Conservation (phyloP, 2,888 invertebrate genomes). For the Mermis nigrescens region DNA sequence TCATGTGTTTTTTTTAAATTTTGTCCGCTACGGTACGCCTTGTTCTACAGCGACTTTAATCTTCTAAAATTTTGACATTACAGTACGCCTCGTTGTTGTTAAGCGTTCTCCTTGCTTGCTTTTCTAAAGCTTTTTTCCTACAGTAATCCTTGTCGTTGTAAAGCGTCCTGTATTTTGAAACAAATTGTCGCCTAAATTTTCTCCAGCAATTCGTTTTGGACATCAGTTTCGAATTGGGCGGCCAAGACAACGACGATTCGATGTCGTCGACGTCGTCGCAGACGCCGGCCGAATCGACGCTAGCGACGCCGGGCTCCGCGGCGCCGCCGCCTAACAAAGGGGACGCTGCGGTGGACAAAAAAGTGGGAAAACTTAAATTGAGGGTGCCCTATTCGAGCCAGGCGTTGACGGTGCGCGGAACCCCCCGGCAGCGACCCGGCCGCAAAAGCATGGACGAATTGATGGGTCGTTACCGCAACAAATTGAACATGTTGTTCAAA, state of each 20-base stretch:
- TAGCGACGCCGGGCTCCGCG: not conserved
- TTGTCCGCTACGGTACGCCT: too few relatives aligned
- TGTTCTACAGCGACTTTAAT: too few relatives aligned
- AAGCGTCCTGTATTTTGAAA: too few relatives aligned
- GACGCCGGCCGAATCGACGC: not conserved
- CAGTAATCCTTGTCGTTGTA: too few relatives aligned
- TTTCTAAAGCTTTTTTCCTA: too few relatives aligned
- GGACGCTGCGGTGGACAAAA: not conserved
- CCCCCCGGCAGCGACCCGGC: not conserved
- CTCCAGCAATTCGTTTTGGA: not conserved
- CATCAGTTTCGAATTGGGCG: not conserved
- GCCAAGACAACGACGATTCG: not conserved
- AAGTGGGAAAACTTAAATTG: not conserved
- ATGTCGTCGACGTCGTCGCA: not conserved
- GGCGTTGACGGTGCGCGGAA: slow-evolving; percentile 4
- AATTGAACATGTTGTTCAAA: slow-evolving; percentile 57
- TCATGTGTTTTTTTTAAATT: too few relatives aligned
- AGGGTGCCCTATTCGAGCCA: not conserved
- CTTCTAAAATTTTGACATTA: too few relatives aligned
- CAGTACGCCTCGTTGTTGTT: too few relatives aligned
- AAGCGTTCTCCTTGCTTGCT: too few relatives aligned
- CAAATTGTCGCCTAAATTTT: too few relatives aligned
- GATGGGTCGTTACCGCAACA: slow-evolving; percentile 38
- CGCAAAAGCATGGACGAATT: slow-evolving; percentile 24
- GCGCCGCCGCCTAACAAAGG: not conserved